A percentile compares a stretch with the other conserved stretches of the same genome.
Evolutionary conservation across 2,797 vertebrate species (phyloP).

Genomic region (Argyrosomus regius): DNA sequence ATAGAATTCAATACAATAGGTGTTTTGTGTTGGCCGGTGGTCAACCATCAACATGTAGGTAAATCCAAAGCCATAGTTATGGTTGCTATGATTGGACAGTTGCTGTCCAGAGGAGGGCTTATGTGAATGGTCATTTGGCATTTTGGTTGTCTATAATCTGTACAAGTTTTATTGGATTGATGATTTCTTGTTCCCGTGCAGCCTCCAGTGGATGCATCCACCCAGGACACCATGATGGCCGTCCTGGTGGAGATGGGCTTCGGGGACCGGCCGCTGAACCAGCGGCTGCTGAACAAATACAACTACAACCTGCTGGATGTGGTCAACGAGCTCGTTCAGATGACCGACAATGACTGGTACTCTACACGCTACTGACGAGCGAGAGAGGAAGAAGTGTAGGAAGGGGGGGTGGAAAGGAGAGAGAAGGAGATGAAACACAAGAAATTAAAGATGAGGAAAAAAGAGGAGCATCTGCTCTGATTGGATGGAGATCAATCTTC

Average conservation of each 20-base stretch:
- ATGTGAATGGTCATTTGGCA: too few relatives aligned
- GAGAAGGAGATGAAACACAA: slow-evolving; percentile 1
- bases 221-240: slow-evolving; percentile 91
- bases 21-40: too few relatives aligned
- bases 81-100: too few relatives aligned
- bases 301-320: slow-evolving; percentile 92
- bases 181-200: slow-evolving; percentile 33
- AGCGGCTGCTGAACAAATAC: slow-evolving; percentile 91
- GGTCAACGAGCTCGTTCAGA: slow-evolving; percentile 93
- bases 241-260: slow-evolving; percentile 97
- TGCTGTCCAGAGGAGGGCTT: too few relatives aligned
- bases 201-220: slow-evolving; percentile 86
- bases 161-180: background rate
- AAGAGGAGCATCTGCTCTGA: slow-evolving; percentile 20
- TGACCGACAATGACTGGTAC: slow-evolving; percentile 92
- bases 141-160: background rate
- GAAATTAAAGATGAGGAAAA: background rate
- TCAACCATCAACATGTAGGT: too few relatives aligned
- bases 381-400: background rate
- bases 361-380: slow-evolving; percentile 87
- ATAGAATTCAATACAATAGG: too few relatives aligned
- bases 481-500: slow-evolving; percentile 17
- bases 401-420: background rate
- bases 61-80: too few relatives aligned
- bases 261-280: slow-evolving; percentile 91